A percentile compares a stretch with the other conserved stretches of the same genome.
These are phyloP conservation scores for Hirtodrosophila duncani DNA, from an alignment of 2,888 invertebrate species.

Conservation along the genomic window DNA sequence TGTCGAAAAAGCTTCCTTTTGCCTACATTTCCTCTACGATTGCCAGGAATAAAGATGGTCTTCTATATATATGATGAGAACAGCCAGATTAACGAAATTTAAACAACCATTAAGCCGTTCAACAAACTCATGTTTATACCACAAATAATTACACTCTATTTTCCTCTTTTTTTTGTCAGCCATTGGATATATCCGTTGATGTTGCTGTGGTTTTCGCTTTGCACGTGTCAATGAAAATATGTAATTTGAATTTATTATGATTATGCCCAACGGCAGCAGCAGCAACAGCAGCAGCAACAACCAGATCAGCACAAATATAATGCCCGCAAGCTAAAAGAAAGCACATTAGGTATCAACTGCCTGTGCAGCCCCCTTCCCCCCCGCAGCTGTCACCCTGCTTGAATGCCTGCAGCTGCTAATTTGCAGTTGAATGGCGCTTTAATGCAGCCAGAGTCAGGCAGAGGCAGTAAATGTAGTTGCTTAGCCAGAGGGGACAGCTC, in stretches of 20 bases:
- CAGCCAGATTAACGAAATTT: too few species aligned
- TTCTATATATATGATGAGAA: too few species aligned
- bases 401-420: constrained; percentile 52
- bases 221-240: constrained; percentile 40
- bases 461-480: constrained; percentile 9
- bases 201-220: constrained; percentile 9
- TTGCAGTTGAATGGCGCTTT: constrained; percentile 56
- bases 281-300: too few species aligned
- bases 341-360: constrained; percentile 43
- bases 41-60: too few species aligned
- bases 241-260: constrained; percentile 46
- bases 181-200: too few species aligned
- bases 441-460: constrained; percentile 23
- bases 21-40: too few species aligned
- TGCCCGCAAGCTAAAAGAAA: constrained; percentile 11
- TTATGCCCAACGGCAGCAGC: too few species aligned
- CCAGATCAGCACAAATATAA: constrained; percentile 16
- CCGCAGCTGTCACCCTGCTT: constrained; percentile 31
- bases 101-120: too few species aligned
- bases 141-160: constrained; percentile 3
- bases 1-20: too few species aligned
- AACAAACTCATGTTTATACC: too few species aligned
- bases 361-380: not conserved
- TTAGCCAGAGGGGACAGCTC: too few species aligned
- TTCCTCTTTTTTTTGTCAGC: constrained; percentile 16